Evolutionary conservation across 2,113 vertebrate species (phyloP), one percentile per base, ranked within the genome.

Genomic region (Cervus canadensis): DNA sequence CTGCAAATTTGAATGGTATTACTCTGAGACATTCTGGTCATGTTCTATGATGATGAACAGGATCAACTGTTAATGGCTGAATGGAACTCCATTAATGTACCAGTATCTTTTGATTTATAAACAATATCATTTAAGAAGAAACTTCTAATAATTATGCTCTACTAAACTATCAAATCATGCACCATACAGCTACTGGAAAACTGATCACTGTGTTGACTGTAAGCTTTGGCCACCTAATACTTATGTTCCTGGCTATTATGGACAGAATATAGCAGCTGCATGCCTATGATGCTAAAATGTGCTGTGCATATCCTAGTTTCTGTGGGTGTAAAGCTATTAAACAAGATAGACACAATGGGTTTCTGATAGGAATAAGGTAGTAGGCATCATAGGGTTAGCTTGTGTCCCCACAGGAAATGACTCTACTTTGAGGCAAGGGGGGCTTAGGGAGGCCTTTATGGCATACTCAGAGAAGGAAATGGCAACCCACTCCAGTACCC

Each of bases 71-170:
- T 76, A 76, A 89, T 82, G 76, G 33, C 28, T 45, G 14, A 81
- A 88, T 64, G 48, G 14, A 71, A 83, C 59, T 23, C 10, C 56
- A 90, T 40, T 79, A 79, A 90, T 40, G 21, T 52, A 36, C 57
- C 45, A 79, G 15, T 85, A 56, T n/a, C 23, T 81, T 92, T 92
- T 89, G 15, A 84, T 78, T 89, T 74, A 81, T 43, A 81, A 67
- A 81, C 40, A 21, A 15, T 94, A 71, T 91, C 17, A 71, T 85
- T 92, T 95, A 40, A 45, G 59, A 91, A 94, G 64, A 59, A 59
- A 81, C 59, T 89, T 92, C 21, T 50, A 92, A 54, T 45, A 97
- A 92, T 91, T 94, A 86, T 16, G 91, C 14, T 71, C 57, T 57
- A 6, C 33, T 43, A 26, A 45, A 84, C 57, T 48, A 92, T 86